These are phyloP conservation scores for Rhinoderma darwinii DNA, from an alignment of 2,113 vertebrate genomes.

Conservation along the genomic window DNA sequence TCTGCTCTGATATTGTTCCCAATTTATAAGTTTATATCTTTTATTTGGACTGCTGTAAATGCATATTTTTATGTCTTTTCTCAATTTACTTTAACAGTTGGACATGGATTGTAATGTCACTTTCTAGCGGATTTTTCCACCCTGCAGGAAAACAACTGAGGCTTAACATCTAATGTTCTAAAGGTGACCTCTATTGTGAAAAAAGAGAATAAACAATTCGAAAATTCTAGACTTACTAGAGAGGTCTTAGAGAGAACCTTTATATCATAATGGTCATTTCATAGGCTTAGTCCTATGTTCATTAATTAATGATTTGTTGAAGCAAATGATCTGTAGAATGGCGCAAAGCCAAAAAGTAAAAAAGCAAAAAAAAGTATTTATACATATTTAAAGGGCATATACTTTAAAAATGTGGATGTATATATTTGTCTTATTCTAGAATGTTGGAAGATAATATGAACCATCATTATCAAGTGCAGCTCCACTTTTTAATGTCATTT, in stretches of 20 bases:
- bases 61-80: background rate
- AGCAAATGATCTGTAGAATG: no score
- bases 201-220: background rate
- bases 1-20: no score
- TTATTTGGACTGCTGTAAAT: background rate
- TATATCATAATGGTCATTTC: background rate
- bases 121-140: background rate
- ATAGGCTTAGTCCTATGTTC: background rate
- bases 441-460: no score
- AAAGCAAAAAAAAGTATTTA: no score
- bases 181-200: background rate
- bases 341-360: no score
- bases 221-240: background rate
- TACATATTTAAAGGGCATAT: no score
- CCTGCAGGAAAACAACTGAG: background rate
- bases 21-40: background rate
- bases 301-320: no score
- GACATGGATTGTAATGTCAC: constrained; percentile 12
- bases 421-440: no score
- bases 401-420: no score
- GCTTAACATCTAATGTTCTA: background rate
- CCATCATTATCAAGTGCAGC: no score
- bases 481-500: no score
- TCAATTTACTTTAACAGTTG: background rate
- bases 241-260: background rate